Conservation (phyloP, 2,888 invertebrate species). For the Lepidochitona cinerea region DNA sequence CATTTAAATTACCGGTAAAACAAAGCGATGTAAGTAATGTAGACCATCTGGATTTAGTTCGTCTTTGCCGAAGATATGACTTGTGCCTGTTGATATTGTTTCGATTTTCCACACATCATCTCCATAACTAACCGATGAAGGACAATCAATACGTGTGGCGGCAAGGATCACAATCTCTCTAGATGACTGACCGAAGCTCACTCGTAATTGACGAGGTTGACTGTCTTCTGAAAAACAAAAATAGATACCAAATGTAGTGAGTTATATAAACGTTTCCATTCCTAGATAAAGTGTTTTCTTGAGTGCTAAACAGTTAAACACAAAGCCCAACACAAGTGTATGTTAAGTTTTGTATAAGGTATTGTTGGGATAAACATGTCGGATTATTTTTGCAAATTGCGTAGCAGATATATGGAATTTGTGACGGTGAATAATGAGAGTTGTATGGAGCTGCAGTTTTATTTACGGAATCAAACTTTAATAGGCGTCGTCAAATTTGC, state of each 20-base stretch:
- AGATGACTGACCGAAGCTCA: conserved; percentile 41
- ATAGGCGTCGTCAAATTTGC: no score
- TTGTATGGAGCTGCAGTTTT: no score
- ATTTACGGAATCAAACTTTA: no score
- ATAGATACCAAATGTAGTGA: not conserved
- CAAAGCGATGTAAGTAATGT: not conserved
- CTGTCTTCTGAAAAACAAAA: conserved; percentile 31
- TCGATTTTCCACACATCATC: conserved; percentile 17
- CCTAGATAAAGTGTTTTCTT: no score
- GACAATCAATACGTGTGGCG: conserved; percentile 41
- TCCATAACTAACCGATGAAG: conserved; percentile 35
- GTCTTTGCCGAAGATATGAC: conserved; percentile 14
- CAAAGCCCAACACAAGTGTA: no score
- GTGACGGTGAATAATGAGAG: no score
- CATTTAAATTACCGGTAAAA: not conserved
- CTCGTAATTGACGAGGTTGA: conserved; percentile 48
- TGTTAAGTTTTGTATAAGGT: no score
- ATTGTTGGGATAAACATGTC: no score
- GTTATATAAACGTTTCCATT: not conserved
- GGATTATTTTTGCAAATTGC: no score
- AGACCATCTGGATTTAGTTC: conserved; percentile 5
- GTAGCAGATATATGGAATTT: no score
- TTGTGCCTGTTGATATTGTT: conserved; percentile 2
- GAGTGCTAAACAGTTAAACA: no score
- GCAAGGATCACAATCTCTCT: conserved; percentile 52